Conservation (phyloP, 2,888 invertebrate genomes). For the Epistrophe eligans region DNA sequence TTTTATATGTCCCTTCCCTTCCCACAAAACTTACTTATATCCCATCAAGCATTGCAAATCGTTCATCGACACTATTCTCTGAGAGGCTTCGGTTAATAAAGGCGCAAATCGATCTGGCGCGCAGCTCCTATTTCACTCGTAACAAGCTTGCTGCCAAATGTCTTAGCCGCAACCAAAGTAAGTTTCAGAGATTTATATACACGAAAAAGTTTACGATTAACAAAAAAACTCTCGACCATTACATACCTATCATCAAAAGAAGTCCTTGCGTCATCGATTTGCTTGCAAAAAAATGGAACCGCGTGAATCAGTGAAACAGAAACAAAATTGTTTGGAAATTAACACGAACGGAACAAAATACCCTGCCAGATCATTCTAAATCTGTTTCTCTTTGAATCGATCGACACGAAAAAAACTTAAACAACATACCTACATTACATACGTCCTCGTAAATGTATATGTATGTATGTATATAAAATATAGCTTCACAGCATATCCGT, state of each 20-base stretch:
- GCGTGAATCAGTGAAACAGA: slow-evolving; percentile 27
- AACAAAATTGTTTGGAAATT: slow-evolving; percentile 68
- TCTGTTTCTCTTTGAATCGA: slow-evolving; percentile 32
- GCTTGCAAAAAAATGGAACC: slow-evolving; percentile 9
- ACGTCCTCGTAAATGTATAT: no score
- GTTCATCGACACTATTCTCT: slow-evolving; percentile 65
- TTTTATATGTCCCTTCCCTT: slow-evolving; percentile 33
- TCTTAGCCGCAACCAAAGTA: slow-evolving; percentile 17
- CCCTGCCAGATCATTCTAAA: slow-evolving; percentile 55
- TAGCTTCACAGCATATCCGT: slow-evolving; percentile 27
- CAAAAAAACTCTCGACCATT: slow-evolving; percentile 45
- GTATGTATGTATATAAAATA: background rate
- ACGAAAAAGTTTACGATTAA: slow-evolving; percentile 70
- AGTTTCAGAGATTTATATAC: slow-evolving; percentile 68
- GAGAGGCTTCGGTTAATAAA: slow-evolving; percentile 66
- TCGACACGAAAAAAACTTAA: slow-evolving; percentile 16
- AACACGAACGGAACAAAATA: slow-evolving; percentile 73
- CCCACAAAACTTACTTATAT: background rate
- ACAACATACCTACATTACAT: no score
- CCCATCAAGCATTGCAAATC: slow-evolving; percentile 60
- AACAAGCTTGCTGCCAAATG: slow-evolving; percentile 1
- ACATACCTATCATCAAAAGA: background rate
- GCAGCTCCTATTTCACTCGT: slow-evolving; percentile 54
- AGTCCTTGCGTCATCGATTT: slow-evolving; percentile 40
- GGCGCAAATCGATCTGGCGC: slow-evolving; percentile 73